These are phyloP conservation scores for Platygyra sinensis DNA, from an alignment of 64 coral and sea anemone genomes.

Conservation along the genomic window DNA sequence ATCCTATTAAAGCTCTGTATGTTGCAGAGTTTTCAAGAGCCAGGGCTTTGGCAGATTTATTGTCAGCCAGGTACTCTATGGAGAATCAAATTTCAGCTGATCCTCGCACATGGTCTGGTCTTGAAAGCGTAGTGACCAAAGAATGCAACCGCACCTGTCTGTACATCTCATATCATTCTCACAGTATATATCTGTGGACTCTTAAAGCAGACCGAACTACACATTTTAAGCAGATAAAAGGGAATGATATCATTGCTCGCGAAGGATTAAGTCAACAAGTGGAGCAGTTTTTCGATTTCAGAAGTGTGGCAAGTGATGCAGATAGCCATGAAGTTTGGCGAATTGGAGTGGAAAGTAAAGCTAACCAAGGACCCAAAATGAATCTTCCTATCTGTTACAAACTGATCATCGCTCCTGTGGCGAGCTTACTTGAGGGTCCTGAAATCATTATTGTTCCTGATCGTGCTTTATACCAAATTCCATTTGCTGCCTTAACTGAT, in stretches of 20 bases:
- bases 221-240: background rate
- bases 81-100: no score
- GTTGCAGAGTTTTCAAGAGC: no score
- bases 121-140: no score
- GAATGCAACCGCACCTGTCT: no score
- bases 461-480: background rate
- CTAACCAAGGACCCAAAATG: background rate
- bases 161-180: no score
- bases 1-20: no score
- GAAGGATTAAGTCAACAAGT: background rate
- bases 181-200: no score
- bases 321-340: background rate
- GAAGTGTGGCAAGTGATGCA: background rate
- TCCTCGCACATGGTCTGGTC: no score
- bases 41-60: no score
- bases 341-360: background rate
- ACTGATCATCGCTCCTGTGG: conserved; percentile 1
- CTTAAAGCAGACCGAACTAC: no score
- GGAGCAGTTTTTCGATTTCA: background rate
- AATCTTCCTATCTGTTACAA: background rate
- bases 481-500: background rate
- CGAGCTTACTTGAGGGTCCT: background rate
- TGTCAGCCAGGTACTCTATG: no score
- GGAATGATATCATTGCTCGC: background rate
- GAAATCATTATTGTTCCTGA: no score